Percentiles rank a stretch among this genome's conserved stretches.
Evolutionary conservation across 2,113 vertebrate species (phyloP).

Genomic region (Cryptomyrus ogoouensis): DNA sequence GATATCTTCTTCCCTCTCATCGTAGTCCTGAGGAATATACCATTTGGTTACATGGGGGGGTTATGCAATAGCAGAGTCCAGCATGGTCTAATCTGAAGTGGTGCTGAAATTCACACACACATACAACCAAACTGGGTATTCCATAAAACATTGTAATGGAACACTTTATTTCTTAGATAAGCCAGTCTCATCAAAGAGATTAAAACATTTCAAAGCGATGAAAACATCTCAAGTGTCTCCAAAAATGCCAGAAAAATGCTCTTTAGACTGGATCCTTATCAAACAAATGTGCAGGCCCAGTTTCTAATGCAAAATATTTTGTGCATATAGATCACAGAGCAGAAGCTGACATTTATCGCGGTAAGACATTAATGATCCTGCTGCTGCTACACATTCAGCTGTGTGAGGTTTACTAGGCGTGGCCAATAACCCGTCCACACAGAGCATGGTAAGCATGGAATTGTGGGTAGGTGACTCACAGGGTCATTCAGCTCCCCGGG

Average conservation of each 20-base stretch:
- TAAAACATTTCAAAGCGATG: neutral
- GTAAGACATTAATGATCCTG: neutral
- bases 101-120: neutral
- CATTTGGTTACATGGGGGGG: conserved; percentile 4
- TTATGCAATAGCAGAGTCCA: neutral
- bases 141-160: neutral
- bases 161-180: neutral
- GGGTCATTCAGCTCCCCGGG: conserved; percentile 73
- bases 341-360: neutral
- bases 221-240: neutral
- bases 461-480: conserved; percentile 34
- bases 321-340: neutral
- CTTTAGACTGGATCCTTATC: neutral
- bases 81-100: neutral
- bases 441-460: neutral
- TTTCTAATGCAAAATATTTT: neutral
- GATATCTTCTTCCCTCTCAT: conserved; percentile 65
- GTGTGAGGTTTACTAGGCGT: neutral
- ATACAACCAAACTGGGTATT: neutral
- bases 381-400: neutral
- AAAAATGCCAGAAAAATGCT: neutral
- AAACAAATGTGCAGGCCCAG: neutral
- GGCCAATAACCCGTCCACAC: neutral
- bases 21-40: conserved; percentile 64
- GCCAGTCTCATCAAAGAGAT: neutral